These are phyloP conservation scores for Kryptopterus vitreolus DNA, from an alignment of 2,797 vertebrate species.

Conservation along the genomic window DNA sequence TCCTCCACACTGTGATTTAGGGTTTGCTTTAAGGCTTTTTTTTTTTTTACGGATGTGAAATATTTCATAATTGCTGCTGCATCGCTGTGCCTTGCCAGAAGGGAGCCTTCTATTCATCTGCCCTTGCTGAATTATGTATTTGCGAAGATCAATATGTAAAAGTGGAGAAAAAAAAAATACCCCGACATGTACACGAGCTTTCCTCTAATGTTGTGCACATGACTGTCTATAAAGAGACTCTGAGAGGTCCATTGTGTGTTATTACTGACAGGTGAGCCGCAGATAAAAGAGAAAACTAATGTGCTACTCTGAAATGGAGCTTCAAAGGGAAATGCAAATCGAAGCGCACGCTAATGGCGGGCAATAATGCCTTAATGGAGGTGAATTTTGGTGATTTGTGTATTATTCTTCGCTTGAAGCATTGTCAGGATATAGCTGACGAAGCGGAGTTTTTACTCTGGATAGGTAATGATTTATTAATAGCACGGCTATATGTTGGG, in stretches of 20 bases:
- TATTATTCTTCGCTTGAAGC: background rate
- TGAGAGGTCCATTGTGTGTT: conserved; percentile 34
- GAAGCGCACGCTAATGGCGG: background rate
- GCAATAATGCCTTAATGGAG: conserved; percentile 28
- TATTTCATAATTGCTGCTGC: conserved; percentile 55
- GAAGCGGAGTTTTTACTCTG: background rate
- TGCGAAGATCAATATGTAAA: conserved; percentile 51
- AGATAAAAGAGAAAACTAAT: conserved; percentile 30
- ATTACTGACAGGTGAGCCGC: conserved; percentile 38
- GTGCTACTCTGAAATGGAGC: conserved; percentile 9
- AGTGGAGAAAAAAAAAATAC: conserved; percentile 28
- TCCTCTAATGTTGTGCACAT: conserved; percentile 17
- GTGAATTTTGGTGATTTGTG: conserved; percentile 9
- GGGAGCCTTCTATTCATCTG: conserved; percentile 29
- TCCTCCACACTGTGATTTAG: conserved; percentile 44
- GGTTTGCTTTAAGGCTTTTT: conserved; percentile 46
- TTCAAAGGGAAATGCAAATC: conserved; percentile 36
- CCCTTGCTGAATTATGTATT: conserved; percentile 51
- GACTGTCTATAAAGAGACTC: conserved; percentile 31
- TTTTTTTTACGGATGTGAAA: conserved; percentile 25
- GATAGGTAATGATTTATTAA: background rate
- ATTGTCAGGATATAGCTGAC: conserved; percentile 5
- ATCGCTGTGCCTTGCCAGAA: conserved; percentile 26
- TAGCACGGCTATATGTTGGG: background rate
- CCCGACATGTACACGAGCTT: conserved; percentile 41